These are phyloP conservation scores for Alca torda DNA, from an alignment of 2,797 vertebrate species.

Conservation along the genomic window DNA sequence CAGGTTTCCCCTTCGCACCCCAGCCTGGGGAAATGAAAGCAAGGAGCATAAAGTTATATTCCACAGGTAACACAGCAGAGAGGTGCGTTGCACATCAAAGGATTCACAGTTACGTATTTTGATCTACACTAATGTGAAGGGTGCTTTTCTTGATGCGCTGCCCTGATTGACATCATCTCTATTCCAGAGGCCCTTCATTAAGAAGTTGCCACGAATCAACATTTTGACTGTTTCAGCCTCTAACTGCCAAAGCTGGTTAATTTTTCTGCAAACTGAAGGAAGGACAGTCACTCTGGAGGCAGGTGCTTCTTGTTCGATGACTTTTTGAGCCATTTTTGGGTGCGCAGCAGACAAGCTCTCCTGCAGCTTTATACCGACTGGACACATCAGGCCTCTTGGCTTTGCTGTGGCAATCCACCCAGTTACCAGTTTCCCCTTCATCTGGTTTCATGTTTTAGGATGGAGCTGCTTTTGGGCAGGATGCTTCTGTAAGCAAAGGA, in stretches of 20 bases:
- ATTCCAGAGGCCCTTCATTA: background rate
- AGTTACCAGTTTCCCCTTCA: background rate
- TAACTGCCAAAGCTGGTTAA: background rate
- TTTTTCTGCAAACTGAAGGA: background rate
- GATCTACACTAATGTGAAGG: background rate
- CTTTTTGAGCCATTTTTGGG: background rate
- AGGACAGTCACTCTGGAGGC: background rate
- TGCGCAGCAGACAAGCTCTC: background rate
- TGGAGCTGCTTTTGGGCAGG: background rate
- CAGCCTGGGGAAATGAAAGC: background rate
- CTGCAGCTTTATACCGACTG: background rate
- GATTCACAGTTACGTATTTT: background rate
- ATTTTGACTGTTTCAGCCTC: background rate
- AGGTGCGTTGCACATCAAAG: accelerated
- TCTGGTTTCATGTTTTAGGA: background rate
- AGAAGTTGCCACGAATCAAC: conserved; percentile 7
- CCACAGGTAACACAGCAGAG: background rate
- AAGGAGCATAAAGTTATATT: no score
- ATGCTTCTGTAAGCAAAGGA: background rate
- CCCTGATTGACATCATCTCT: background rate
- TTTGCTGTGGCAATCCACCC: background rate
- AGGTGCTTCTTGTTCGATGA: background rate
- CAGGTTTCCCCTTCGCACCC: background rate
- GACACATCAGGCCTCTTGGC: background rate
- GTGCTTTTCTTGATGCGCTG: background rate